A percentile compares a stretch with the other conserved stretches of the same genome.
Evolutionary conservation across 2,113 vertebrate species (phyloP).

Genomic region (Eleginops maclovinus): DNA sequence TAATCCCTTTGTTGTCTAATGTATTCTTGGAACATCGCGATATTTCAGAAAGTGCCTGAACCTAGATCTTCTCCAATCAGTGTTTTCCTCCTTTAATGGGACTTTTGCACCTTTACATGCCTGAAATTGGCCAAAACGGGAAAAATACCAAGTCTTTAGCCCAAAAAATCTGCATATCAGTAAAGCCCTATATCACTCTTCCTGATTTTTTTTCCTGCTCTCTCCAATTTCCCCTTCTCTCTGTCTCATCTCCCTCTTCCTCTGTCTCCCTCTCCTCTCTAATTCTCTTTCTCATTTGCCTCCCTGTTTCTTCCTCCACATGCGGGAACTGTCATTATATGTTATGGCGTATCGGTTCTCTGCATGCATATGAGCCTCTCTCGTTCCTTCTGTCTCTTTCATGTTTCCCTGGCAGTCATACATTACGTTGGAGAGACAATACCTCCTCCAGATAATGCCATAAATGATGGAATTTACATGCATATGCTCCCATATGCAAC

Average conservation of each 20-base stretch:
- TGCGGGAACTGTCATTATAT: constrained; percentile 79
- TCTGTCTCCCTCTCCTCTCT: constrained; percentile 56
- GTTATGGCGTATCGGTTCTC: constrained; percentile 70
- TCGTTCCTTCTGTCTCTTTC: constrained; percentile 71
- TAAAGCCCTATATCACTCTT: constrained; percentile 38
- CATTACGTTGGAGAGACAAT: constrained; percentile 84
- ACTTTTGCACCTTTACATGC: constrained; percentile 13
- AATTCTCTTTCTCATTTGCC: constrained; percentile 76
- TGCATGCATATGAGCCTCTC: constrained; percentile 72
- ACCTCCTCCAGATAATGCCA: constrained; percentile 87
- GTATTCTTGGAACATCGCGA: neutral
- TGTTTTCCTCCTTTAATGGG: neutral
- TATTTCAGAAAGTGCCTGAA: constrained; percentile 4
- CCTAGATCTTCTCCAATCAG: neutral
- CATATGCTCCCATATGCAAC: constrained; percentile 78
- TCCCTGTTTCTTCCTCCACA: constrained; percentile 73
- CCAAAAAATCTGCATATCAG: constrained; percentile 33
- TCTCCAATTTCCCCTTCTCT: constrained; percentile 42
- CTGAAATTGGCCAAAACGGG: constrained; percentile 7
- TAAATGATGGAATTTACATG: constrained; percentile 88
- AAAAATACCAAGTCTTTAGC: constrained; percentile 37
- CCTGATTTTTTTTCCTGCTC: constrained; percentile 34
- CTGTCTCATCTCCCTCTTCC: constrained; percentile 40
- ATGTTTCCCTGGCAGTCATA: constrained; percentile 79
- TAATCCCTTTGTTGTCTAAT: neutral